These are phyloP conservation scores for Noctua comes DNA, from an alignment of 2,888 invertebrate genomes.

Conservation along the genomic window DNA sequence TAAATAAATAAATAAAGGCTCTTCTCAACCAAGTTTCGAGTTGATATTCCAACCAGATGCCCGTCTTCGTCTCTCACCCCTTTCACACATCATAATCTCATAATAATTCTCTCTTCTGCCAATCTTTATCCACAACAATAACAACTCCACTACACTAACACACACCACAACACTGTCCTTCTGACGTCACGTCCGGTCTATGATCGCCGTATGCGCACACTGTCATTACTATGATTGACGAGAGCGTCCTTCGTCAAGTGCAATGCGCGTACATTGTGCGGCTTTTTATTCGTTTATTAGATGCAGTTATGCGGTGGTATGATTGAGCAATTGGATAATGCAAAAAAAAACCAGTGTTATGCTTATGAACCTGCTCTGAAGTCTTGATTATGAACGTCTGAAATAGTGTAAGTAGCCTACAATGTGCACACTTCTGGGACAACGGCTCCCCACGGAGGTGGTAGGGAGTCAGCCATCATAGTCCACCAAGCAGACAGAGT, in stretches of 20 bases:
- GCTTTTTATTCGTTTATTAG: constrained; percentile 7
- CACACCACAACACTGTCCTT: constrained; percentile 50
- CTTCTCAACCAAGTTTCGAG: too few relatives aligned
- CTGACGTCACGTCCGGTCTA: constrained; percentile 77
- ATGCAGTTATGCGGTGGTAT: not conserved
- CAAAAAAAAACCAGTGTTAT: not conserved
- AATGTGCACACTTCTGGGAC: not conserved
- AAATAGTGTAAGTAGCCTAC: not conserved
- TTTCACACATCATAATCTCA: not conserved
- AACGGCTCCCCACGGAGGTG: not conserved
- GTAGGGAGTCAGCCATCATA: not conserved
- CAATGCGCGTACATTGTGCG: constrained; percentile 22
- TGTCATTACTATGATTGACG: constrained; percentile 71
- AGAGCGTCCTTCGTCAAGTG: constrained; percentile 63
- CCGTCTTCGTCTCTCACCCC: too few relatives aligned
- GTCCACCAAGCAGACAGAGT: not conserved
- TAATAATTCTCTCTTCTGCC: not conserved
- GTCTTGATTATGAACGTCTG: not conserved
- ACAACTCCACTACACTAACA: constrained; percentile 1
- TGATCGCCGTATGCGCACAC: constrained; percentile 68
- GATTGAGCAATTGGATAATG: not conserved
- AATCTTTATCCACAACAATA: constrained; percentile 9
- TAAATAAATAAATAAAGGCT: too few relatives aligned
- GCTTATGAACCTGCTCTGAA: not conserved
- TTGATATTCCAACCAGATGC: too few relatives aligned